phyloP scores from a whole-genome alignment of 2,113 vertebrate species.

The Lamprologus speciosus region DNA sequence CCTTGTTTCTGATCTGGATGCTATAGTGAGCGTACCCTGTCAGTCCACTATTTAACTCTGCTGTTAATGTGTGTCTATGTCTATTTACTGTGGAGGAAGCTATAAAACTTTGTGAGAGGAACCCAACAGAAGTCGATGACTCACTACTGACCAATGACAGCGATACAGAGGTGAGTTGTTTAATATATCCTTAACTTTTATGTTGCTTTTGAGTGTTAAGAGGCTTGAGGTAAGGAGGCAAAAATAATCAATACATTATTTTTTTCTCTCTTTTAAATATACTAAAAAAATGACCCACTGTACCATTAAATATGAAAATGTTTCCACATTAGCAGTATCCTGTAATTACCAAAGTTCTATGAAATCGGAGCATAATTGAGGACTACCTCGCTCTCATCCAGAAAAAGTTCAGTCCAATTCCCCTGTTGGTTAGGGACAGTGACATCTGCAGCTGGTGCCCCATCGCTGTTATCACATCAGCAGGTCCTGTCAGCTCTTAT shows the following conservation, averaged over 20 bases:
- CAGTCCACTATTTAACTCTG: not conserved
- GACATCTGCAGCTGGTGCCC: not conserved
- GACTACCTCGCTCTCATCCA: not conserved
- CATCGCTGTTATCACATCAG: conserved; percentile 47
- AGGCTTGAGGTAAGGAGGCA: not conserved
- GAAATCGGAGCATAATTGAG: not conserved
- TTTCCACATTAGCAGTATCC: not conserved
- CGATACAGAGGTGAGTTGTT: not conserved
- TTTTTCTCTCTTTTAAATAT: not conserved
- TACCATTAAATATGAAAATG: not conserved
- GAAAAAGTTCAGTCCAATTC: not conserved
- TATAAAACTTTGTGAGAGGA: not conserved
- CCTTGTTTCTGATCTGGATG: not conserved
- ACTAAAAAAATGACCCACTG: not conserved
- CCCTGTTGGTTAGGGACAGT: not conserved
- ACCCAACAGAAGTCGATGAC: fast-evolving
- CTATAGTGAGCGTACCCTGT: not conserved
- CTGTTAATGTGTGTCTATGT: not conserved
- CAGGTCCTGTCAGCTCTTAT: conserved; percentile 47
- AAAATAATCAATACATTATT: not conserved
- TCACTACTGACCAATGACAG: not conserved
- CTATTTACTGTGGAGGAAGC: not conserved
- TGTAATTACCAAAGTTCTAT: not conserved
- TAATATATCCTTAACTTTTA: not conserved
- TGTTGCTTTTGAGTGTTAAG: not conserved